Base-by-base conservation (phyloP, 2,888 invertebrate species). In the Mycalesis mineus region DNA sequence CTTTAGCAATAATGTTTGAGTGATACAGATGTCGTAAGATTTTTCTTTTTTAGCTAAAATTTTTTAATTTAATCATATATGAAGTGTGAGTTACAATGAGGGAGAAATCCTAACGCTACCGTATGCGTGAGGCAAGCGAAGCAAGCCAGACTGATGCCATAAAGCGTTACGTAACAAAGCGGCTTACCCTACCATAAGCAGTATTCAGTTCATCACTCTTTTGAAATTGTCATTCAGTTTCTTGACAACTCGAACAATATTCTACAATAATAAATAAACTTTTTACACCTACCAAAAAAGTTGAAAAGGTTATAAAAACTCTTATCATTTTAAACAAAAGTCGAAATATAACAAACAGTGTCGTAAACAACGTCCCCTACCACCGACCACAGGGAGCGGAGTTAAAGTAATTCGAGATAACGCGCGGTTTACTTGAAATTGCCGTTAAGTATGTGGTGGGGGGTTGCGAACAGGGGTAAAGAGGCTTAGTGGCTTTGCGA, bases 401-500 rank as follows among this genome's bases (percentile, higher is more conserved):
- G 73, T 75, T 68, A 62, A 64, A 63, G 68, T 71, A 70, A 73
- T 74, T 68, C 70, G 69, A 80, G 75, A 77, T 82, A 78, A 78
- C 77, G 73, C 68, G 63, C 64, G 70, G 73, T 68, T 72, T 73
- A 74, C 75, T 77, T 71, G 72, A 77, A 82, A 82, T 86, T 82
- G 78, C 77, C 77, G 78, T 76, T 87, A 87, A 86, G 87, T 86
- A 82, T 84, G 83, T 82, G 84, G 81, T 77, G 77, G 80, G 72
- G 74, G 74, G 79, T 81, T 78, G 80, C 11, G 17, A 13, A 48
- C 51, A 80, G 78, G 75, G 79, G 80, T 70, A 78, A 78, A 81
- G 80, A 75, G 78, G 85, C 85, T 88, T 86, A 86, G 70, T 65
- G 78, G 80, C 82, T 86, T 87, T 60, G 37, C 57, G 60, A 65